phyloP scores from a whole-genome alignment of 2,888 invertebrate genomes.

The Drosophila nr. perissopoda region DNA sequence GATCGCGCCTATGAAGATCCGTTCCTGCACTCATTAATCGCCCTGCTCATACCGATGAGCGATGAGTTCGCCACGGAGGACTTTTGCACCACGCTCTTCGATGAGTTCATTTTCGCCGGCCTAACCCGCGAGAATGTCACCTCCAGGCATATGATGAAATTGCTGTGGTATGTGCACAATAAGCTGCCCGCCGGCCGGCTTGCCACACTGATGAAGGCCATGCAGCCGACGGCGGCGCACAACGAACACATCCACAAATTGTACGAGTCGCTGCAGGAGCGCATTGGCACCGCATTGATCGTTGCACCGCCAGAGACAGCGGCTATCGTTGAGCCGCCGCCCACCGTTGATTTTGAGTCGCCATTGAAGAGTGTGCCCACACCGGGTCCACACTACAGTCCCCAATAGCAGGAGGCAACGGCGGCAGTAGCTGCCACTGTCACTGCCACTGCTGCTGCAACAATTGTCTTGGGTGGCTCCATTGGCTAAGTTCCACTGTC shows the following conservation, averaged over 20 bases:
- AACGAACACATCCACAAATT: slow-evolving; percentile 93
- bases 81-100: slow-evolving; percentile 97
- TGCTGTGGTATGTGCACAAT: slow-evolving; percentile 93
- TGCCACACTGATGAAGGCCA: slow-evolving; percentile 86
- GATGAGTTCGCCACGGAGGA: slow-evolving; percentile 97
- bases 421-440: background rate
- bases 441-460: background rate
- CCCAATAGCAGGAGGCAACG: slow-evolving; percentile 56
- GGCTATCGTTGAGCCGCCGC: slow-evolving; percentile 87
- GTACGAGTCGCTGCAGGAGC: slow-evolving; percentile 91
- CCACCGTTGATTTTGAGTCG: slow-evolving; percentile 90
- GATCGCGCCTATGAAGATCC: slow-evolving; percentile 98
- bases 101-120: slow-evolving; percentile 97
- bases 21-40: slow-evolving; percentile 94
- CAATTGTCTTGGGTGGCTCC: background rate
- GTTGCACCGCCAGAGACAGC: slow-evolving; percentile 85
- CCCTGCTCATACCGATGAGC: slow-evolving; percentile 93
- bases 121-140: slow-evolving; percentile 95
- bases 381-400: slow-evolving; percentile 88
- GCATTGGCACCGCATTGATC: slow-evolving; percentile 87
- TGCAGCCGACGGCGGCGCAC: slow-evolving; percentile 89
- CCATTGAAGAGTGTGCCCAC: slow-evolving; percentile 94
- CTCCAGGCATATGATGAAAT: slow-evolving; percentile 92
- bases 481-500: background rate
- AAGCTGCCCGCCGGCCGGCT: slow-evolving; percentile 90